Base-by-base conservation (phyloP, 2,797 vertebrate species). In the Hoplostethus atlanticus region DNA sequence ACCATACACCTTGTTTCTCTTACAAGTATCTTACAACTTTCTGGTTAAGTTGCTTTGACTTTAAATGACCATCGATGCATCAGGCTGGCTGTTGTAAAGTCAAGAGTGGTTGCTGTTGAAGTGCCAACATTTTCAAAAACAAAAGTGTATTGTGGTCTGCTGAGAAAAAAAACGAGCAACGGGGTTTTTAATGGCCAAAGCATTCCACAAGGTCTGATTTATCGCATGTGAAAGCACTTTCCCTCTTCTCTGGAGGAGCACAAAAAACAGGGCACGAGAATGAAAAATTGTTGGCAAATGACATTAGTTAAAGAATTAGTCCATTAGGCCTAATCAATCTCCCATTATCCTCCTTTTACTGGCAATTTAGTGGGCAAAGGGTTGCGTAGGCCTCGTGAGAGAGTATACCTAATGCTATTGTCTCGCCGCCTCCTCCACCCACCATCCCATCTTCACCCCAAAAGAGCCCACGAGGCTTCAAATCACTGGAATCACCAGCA, bases 261-360 rank as follows among this genome's bases (percentile, higher is more conserved):
- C 46, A 54, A 60, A 61, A 38, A 53, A 60, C 4, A 13, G 71
- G 46, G 15, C 11, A 48, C 51, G 71, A 64, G 40, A 65, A 31
- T 56, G 76, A 86, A 87, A 91, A 87, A 90, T 84, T 86, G 91
- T 74, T 83, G 81, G 91, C 88, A 81, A 89, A 91, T 87, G 83
- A 89, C 52, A 54, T 95, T 93, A 93, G 93, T 91, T 93, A 90
- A 92, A 93, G 93, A 96, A 95, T 93, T 91, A 93, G 91, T 94
- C 94, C 92, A 95, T 96, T 95, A 95, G 93, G 84, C 89, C 92
- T 91, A 93, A 96, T 97, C 95, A 95, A 95, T 95, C 93, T 93
- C 92, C 91, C 89, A 95, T 96, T 96, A 95, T 92, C 77, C 89
- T 71, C 76, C 91, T 91, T 92, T 75, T 86, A 59, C 82, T 89